Percentiles rank a stretch among this genome's conserved stretches.
Conservation (phyloP, 2,888 invertebrate genomes). For the Athripsodes cinereus region DNA sequence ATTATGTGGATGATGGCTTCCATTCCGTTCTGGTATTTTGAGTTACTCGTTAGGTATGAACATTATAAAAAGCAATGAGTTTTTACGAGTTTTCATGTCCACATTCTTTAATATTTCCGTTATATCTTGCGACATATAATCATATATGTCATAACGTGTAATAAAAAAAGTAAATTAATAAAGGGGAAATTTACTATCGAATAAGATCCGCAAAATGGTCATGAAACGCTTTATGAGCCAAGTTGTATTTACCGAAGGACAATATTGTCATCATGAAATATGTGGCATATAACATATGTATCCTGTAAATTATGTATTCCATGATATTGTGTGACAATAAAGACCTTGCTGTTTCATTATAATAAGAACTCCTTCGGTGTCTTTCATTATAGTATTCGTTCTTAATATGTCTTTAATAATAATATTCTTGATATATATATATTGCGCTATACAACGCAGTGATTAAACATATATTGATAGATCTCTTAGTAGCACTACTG, state of each 20-base stretch:
- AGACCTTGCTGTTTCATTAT: too few relatives aligned
- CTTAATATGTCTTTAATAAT: too few relatives aligned
- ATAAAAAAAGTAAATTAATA: conserved; percentile 6
- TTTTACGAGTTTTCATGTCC: neutral
- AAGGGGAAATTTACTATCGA: conserved; percentile 9
- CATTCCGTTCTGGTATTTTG: too few relatives aligned
- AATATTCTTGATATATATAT: too few relatives aligned
- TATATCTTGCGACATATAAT: neutral
- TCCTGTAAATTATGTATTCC: too few relatives aligned
- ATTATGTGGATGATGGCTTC: too few relatives aligned
- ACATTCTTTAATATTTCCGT: neutral
- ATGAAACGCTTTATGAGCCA: conserved; percentile 5
- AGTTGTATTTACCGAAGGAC: conserved; percentile 1
- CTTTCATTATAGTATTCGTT: too few relatives aligned
- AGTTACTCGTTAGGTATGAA: too few relatives aligned
- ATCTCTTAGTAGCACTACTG: neutral
- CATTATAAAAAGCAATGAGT: neutral
- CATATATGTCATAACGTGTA: conserved; percentile 1
- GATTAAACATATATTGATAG: neutral
- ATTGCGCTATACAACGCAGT: too few relatives aligned
- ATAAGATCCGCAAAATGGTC: conserved; percentile 1
- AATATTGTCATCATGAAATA: neutral
- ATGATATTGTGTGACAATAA: too few relatives aligned
- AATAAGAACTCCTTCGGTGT: too few relatives aligned
- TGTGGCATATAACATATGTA: too few relatives aligned